phyloP scores from a whole-genome alignment of 2,888 invertebrate species.

The Macrosiphum euphorbiae region DNA sequence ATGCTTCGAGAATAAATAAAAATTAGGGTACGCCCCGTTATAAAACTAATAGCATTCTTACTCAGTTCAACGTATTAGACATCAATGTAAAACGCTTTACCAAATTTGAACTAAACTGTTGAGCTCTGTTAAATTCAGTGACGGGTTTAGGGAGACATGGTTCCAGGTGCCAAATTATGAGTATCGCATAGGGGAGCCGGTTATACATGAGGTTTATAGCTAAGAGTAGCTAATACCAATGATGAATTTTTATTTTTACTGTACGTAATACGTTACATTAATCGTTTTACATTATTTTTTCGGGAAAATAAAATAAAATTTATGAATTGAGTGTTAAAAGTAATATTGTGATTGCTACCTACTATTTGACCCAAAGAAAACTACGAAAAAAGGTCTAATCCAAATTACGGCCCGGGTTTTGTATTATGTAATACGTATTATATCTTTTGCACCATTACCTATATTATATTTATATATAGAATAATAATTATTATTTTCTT shows the following conservation, averaged over 20 bases:
- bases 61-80: neutral
- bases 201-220: neutral
- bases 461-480: too few relatives aligned
- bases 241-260: neutral
- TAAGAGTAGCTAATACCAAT: neutral
- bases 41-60: neutral
- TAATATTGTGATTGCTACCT: too few relatives aligned
- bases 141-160: neutral
- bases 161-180: neutral
- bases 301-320: neutral
- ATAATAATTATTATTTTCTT: too few relatives aligned
- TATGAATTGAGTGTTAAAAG: neutral
- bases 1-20: too few relatives aligned
- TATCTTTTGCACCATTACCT: too few relatives aligned
- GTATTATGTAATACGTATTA: too few relatives aligned
- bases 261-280: neutral
- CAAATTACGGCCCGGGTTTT: neutral
- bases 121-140: neutral
- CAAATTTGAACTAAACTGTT: neutral
- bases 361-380: neutral
- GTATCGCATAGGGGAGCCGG: neutral
- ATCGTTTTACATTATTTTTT: neutral
- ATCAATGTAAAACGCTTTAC: neutral
- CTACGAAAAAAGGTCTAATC: neutral
- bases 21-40: neutral